phyloP scores from a whole-genome alignment of 92 coral and sea anemone genomes.

The Epizoanthus scotinus region DNA sequence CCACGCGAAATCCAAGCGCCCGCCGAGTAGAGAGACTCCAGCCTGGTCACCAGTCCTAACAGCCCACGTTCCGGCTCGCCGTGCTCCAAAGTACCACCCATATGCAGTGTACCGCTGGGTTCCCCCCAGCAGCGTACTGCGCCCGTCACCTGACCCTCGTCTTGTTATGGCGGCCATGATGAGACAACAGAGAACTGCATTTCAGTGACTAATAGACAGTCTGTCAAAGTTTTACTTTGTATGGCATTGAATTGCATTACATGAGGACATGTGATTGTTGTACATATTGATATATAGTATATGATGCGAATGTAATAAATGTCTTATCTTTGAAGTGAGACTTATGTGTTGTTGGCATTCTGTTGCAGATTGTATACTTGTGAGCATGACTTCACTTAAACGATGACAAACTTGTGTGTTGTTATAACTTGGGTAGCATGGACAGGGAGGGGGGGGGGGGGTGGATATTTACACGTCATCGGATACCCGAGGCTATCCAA shows the following conservation, averaged over 20 bases:
- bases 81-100: constrained; percentile 6
- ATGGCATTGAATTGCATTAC: neutral
- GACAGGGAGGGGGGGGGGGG: too few relatives aligned
- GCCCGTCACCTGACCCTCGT: neutral
- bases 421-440: too few relatives aligned
- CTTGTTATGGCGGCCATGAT: constrained; percentile 1
- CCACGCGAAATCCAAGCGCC: neutral
- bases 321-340: too few relatives aligned
- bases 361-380: too few relatives aligned
- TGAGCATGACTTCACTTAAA: too few relatives aligned
- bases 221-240: neutral
- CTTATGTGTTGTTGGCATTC: too few relatives aligned
- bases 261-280: neutral
- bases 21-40: neutral
- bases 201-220: neutral
- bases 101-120: too few relatives aligned
- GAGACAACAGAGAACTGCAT: neutral
- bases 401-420: too few relatives aligned
- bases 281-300: too few relatives aligned
- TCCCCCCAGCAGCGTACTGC: neutral
- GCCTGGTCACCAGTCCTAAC: constrained; percentile 12
- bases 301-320: too few relatives aligned
- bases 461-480: too few relatives aligned
- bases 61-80: neutral
- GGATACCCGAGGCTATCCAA: too few relatives aligned